Conservation (phyloP, 2,888 invertebrate genomes). For the Orthosia gothica region DNA sequence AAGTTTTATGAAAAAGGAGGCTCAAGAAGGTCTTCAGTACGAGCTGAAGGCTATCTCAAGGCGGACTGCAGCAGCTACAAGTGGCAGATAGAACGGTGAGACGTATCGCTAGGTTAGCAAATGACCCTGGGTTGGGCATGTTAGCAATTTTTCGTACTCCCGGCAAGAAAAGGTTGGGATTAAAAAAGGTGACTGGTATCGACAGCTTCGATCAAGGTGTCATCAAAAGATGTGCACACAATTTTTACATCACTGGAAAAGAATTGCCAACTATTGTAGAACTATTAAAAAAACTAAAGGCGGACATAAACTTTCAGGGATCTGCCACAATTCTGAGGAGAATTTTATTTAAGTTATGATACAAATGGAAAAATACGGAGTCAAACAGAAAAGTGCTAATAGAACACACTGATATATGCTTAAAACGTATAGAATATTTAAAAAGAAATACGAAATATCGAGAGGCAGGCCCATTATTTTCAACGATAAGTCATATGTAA, state of each 20-base stretch:
- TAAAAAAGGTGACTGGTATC: constrained; percentile 64
- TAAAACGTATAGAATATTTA: constrained; percentile 17
- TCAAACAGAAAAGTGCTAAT: constrained; percentile 4
- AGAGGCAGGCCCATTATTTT: constrained; percentile 14
- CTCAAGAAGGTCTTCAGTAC: too few species aligned
- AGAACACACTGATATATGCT: constrained; percentile 8
- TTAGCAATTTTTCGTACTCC: constrained; percentile 65
- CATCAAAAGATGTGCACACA: constrained; percentile 71
- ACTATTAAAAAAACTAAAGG: constrained; percentile 41
- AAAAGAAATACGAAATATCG: constrained; percentile 12
- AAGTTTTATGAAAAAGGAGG: too few species aligned
- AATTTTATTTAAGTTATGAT: constrained; percentile 61
- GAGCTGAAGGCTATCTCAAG: too few species aligned
- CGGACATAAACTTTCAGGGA: constrained; percentile 64
- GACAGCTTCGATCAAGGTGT: constrained; percentile 69
- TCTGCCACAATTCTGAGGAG: constrained; percentile 32
- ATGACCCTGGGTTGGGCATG: too few species aligned
- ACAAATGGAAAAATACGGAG: constrained; percentile 61
- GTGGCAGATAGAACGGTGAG: too few species aligned
- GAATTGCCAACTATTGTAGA: constrained; percentile 66
- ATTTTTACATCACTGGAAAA: constrained; percentile 69
- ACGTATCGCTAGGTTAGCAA: too few species aligned
- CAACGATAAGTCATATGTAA: constrained; percentile 7
- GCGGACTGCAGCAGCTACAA: too few species aligned
- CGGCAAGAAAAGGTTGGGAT: constrained; percentile 62